Evolutionary conservation across 2,113 vertebrate species (phyloP).

Genomic region (Lynx canadensis): DNA sequence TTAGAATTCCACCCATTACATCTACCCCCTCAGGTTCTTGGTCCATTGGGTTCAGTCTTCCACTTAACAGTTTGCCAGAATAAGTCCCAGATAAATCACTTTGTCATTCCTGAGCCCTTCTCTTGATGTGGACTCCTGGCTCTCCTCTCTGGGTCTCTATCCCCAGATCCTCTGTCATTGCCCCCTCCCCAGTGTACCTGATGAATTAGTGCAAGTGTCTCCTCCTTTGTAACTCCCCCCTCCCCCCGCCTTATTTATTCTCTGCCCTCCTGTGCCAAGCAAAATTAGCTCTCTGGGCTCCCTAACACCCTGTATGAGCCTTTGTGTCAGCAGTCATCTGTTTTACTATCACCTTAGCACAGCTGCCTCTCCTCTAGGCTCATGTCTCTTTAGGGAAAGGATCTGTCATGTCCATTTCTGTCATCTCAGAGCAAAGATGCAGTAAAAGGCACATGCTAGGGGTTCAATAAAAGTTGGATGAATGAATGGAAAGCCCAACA

Average conservation of each 20-base stretch:
- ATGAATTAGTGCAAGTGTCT: not conserved
- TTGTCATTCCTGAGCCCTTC: not conserved
- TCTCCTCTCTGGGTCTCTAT: not conserved
- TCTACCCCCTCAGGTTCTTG: not conserved
- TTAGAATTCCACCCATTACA: not conserved
- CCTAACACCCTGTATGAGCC: accelerated
- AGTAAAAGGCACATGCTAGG: not conserved
- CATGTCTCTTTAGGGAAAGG: not conserved
- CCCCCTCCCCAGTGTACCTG: not conserved
- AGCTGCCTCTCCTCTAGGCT: not conserved
- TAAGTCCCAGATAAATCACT: not conserved
- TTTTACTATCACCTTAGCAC: not conserved
- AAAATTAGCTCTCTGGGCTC: not conserved
- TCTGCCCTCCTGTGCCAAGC: not conserved
- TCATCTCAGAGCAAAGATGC: not conserved
- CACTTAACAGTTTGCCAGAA: not conserved
- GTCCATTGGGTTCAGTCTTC: not conserved
- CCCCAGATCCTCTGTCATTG: not conserved
- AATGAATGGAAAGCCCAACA: not conserved
- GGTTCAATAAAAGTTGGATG: not conserved
- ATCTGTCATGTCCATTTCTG: not conserved
- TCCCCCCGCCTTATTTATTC: not conserved
- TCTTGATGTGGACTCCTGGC: not conserved
- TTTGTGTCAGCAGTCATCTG: not conserved
- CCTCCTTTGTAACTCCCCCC: not conserved